phyloP scores from a whole-genome alignment of 2,888 invertebrate species.

The Brachyopa scutellaris region DNA sequence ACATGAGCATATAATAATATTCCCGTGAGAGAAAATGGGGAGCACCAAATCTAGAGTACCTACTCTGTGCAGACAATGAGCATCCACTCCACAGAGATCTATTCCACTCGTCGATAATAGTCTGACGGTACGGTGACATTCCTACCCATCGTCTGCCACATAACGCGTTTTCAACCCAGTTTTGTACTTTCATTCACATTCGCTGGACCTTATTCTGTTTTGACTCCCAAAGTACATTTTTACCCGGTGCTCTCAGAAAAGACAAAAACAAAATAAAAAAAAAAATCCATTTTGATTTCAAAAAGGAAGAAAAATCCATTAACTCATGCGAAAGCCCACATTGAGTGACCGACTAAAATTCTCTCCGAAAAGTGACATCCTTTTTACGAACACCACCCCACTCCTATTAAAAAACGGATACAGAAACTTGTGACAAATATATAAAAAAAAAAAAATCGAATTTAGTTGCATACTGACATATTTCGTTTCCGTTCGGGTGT shows the following conservation, averaged over 20 bases:
- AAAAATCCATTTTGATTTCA: not conserved
- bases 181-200: slow-evolving; percentile 64
- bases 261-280: slow-evolving; percentile 25
- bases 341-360: slow-evolving; percentile 22
- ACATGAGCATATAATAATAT: slow-evolving; percentile 24
- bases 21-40: slow-evolving; percentile 57
- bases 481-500: slow-evolving; percentile 48
- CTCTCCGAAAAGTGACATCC: slow-evolving; percentile 51
- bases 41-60: slow-evolving; percentile 6
- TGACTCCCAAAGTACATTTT: slow-evolving; percentile 22
- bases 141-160: slow-evolving; percentile 56
- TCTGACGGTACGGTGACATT: slow-evolving; percentile 59
- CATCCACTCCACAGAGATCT: slow-evolving; percentile 27
- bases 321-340: not conserved
- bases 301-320: slow-evolving; percentile 5
- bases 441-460: slow-evolving; percentile 25
- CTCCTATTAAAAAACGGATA: slow-evolving; percentile 63
- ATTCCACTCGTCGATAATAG: slow-evolving; percentile 36
- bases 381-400: slow-evolving; percentile 51
- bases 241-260: slow-evolving; percentile 35
- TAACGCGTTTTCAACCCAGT: slow-evolving; percentile 69
- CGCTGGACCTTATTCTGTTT: slow-evolving; percentile 51
- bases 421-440: slow-evolving; percentile 64
- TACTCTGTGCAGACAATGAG: slow-evolving; percentile 56
- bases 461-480: slow-evolving; percentile 63